Evolutionary conservation across 1,140 invertebrate genomes (phyloP), one percentile per base, ranked within the genome.

Genomic region (Drosophila bipectinata): DNA sequence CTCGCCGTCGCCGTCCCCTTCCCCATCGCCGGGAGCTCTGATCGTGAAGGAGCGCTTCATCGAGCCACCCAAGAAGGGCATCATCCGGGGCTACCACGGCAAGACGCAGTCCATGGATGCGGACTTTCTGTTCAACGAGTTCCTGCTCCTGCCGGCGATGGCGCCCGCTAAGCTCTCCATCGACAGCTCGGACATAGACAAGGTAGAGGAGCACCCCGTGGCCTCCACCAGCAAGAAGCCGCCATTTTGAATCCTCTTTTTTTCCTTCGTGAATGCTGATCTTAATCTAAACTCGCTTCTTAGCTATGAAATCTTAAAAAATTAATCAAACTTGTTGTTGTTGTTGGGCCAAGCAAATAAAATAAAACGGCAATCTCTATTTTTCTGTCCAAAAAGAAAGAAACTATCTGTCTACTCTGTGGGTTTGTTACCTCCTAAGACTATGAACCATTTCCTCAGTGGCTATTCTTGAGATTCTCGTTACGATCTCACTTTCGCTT

Each of bases 41-140:
- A 67, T 92, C 10, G 87, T 93, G 14, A 93, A 92, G 77, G 93
- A 93, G 74, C 82, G 83, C 30, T 93, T 91, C 63, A 93, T 93
- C 8, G 93, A 93, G 72, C 92, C 93, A 1, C 91, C 92, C 4
- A 92, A 92, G 74, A 92, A 92, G 18, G 84, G 92, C 45, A 90
- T 93, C 21, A 92, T 91, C 30, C 92, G 90, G 55, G 93, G 92
- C 79, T 93, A 92, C 75, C 92, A 93, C 61, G 92, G 90, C 30
- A 92, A 93, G 30, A 91, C 90, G 0, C 89, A 91, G 57, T 91
- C 89, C 14, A 91, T 91, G 90, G 90, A 91, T 30, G 79, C 89
- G 0, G 90, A 91, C 48, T 91, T 91, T 52, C 61, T 91, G n/a
- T 91, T 75, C 28, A 91, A 91, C 59, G 90, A 91, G 66, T 91